Base-by-base conservation (phyloP, 2,113 vertebrate genomes). In the Dromiciops gliroides region DNA sequence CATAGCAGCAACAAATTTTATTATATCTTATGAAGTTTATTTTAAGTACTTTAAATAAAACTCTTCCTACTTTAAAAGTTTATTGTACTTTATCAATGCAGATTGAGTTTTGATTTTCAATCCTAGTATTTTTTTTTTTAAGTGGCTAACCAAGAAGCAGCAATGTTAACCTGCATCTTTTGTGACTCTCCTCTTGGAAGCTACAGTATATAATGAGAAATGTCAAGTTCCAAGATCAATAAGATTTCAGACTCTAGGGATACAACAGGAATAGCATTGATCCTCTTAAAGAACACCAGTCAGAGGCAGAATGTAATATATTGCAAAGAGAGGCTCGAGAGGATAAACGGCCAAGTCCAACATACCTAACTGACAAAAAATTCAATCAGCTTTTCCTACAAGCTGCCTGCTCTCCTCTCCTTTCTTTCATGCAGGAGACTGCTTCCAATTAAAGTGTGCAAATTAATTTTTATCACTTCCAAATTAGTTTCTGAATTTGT, bases 331-430 rank as follows among this genome's bases (percentile, higher is more conserved):
- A 98, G 98, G 98, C 99, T 99, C 99, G 94, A 92, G 98, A 99
- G 99, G 99, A 98, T 97, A 98, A 96, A 97, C 94, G 95, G 98
- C 98, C 98, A 98, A 98, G 98, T 99, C 98, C 98, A 98, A 98
- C 98, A 99, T 98, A 99, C 99, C 98, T 99, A 98, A 98, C 99
- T 98, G 98, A 99, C 99, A 99, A 99, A 99, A 99, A 99, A 99
- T 99, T 99, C 99, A 99, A 99, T 99, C 99, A 99, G 98, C 97
- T 97, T 97, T 97, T 96, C 97, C 97, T 98, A 98, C 98, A 95
- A 97, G 98, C 98, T 99, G 98, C 98, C 96, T 98, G 96, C 93
- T 53, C 96, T 10, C 26, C 95, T 97, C 93, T 60, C 94, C 97
- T 97, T 98, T 97, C 98, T 98, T 98, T 98, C 97, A 97, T 95